These are phyloP conservation scores for Agrochola macilenta DNA, from an alignment of 2,888 invertebrate genomes.

Conservation along the genomic window DNA sequence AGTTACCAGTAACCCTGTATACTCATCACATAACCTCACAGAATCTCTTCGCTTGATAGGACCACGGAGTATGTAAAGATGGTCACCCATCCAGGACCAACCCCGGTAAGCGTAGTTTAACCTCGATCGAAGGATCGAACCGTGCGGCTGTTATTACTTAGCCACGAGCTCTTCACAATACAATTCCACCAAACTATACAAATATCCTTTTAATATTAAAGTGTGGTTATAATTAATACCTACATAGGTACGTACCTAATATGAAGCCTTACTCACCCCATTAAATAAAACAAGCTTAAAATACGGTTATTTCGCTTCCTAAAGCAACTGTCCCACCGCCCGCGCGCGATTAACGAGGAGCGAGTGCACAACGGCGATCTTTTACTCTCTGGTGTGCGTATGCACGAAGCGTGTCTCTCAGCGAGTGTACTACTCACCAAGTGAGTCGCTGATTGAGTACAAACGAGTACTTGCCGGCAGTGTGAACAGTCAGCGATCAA, in stretches of 20 bases:
- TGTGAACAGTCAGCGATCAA: too few relatives aligned
- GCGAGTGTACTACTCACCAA: too few relatives aligned
- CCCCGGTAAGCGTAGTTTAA: too few relatives aligned
- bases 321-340: background rate
- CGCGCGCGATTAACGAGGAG: background rate
- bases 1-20: too few relatives aligned
- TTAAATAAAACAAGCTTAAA: conserved; percentile 22
- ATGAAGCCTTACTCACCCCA: conserved; percentile 10
- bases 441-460: background rate
- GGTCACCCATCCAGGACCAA: too few relatives aligned
- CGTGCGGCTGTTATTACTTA: too few relatives aligned
- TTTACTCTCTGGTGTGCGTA: background rate
- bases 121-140: too few relatives aligned
- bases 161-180: background rate
- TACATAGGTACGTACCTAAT: background rate
- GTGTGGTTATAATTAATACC: conserved; percentile 12
- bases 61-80: too few relatives aligned
- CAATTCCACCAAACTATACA: background rate
- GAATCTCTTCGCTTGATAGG: conserved; percentile 65
- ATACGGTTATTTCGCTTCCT: conserved; percentile 22
- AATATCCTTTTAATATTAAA: conserved; percentile 1
- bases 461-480: background rate
- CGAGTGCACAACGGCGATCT: background rate
- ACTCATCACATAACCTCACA: conserved; percentile 60
- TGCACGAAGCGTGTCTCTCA: background rate